phyloP scores from a whole-genome alignment of 2,113 vertebrate genomes.

The Cheilinus undulatus region DNA sequence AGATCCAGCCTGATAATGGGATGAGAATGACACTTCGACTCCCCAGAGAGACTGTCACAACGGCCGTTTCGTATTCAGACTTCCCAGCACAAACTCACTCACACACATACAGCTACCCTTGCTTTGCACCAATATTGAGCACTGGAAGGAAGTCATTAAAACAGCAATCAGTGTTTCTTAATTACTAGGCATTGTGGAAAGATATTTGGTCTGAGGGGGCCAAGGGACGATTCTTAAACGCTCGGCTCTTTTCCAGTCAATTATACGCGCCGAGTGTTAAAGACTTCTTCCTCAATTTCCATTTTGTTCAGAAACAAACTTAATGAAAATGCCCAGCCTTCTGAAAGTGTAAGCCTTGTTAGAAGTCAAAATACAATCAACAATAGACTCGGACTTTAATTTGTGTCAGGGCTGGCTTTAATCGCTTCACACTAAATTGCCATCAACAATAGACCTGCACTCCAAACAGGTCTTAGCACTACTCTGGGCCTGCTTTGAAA shows the following conservation, averaged over 20 bases:
- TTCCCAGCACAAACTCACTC: background rate
- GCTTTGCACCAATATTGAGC: slow-evolving; percentile 44
- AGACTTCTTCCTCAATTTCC: slow-evolving; percentile 51
- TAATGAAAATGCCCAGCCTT: slow-evolving; percentile 53
- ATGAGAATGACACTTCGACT: slow-evolving; percentile 69
- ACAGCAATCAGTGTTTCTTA: slow-evolving; percentile 75
- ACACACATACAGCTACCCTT: slow-evolving; percentile 10
- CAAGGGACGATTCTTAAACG: slow-evolving; percentile 46
- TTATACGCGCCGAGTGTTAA: slow-evolving; percentile 59
- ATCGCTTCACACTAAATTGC: slow-evolving; percentile 57
- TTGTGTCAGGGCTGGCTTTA: slow-evolving; percentile 49
- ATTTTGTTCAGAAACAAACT: slow-evolving; percentile 59
- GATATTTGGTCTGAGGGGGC: slow-evolving; percentile 49
- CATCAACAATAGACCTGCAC: slow-evolving; percentile 35
- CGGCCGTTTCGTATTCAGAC: slow-evolving; percentile 34
- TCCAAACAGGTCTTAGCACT: slow-evolving; percentile 25
- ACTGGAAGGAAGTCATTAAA: slow-evolving; percentile 75
- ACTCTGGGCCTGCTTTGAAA: slow-evolving; percentile 14
- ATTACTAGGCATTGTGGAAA: slow-evolving; percentile 66
- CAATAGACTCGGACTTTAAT: slow-evolving; percentile 53
- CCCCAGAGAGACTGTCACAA: slow-evolving; percentile 51
- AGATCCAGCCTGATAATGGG: slow-evolving; percentile 67
- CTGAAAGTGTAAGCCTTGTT: slow-evolving; percentile 40
- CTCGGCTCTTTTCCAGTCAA: slow-evolving; percentile 54
- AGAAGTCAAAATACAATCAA: slow-evolving; percentile 61